Conservation (phyloP, 1,140 invertebrate genomes). For the Bombus confusus region DNA sequence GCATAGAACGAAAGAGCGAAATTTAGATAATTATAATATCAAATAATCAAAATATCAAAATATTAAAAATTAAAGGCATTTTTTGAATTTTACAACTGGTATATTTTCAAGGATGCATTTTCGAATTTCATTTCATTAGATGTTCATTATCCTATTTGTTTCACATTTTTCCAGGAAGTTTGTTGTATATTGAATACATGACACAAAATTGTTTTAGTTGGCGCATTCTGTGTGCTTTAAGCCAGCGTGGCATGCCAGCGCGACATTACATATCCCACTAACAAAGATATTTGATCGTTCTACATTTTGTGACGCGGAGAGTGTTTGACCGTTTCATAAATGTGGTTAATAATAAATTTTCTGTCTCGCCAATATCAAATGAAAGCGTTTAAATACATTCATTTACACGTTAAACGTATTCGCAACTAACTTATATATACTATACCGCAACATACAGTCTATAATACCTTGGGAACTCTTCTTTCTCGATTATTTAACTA, state of each 20-base stretch:
- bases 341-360: background rate
- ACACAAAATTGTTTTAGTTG: constrained; percentile 33
- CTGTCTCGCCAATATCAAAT: too few species aligned
- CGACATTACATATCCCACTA: constrained; percentile 58
- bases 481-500: too few species aligned
- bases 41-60: too few species aligned
- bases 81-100: too few species aligned
- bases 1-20: too few species aligned
- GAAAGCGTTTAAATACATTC: background rate
- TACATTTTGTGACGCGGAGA: constrained; percentile 57
- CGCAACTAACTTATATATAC: too few species aligned
- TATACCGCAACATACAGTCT: too few species aligned
- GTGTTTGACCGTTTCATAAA: constrained; percentile 33
- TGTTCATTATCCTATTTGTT: background rate
- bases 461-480: too few species aligned
- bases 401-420: background rate
- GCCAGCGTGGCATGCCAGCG: constrained; percentile 32
- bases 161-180: background rate
- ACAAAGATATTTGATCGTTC: constrained; percentile 69
- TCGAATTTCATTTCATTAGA: too few species aligned
- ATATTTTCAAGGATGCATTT: too few species aligned
- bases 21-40: too few species aligned
- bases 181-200: background rate
- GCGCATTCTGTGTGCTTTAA: constrained; percentile 15
- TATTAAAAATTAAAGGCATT: too few species aligned